Evolutionary conservation across 2,888 invertebrate species (phyloP), one percentile per base, ranked within the genome.

Genomic region (Escarpia spicata): DNA sequence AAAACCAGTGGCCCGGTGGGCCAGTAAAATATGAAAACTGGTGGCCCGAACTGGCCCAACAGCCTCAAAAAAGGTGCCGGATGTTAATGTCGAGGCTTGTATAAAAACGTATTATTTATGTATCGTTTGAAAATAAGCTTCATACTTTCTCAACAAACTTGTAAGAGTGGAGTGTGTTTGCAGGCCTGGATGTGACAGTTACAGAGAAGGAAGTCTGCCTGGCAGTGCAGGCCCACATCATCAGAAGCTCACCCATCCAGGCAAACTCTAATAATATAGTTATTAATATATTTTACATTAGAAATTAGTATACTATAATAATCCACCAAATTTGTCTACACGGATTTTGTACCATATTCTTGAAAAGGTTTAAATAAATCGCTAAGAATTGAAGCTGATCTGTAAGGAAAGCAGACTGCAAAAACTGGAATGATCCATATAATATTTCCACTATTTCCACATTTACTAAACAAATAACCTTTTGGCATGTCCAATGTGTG

Each of bases 201-300:
- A 43, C 91, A 37, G 91, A 91, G 3, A 44, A 10, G 43, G 91
- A 91, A 9, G 19, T 91, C 26, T 91, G 44, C 8, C 91, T 91
- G 12, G 91, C 44, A 43, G 43, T 91, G 43, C 91, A 91, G 91
- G 91, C 91, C 44, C 91, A 91, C 91, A 43, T 43, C 26, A 91
- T 91, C 44, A 43, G 91, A 26, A 43, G 43, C 44, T 44, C 91
- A 19, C 91, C 91, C 19, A 44, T 91, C 91, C 43, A 43, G 91
- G 91, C 26, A 91, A 91, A 43, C 31, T 19, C 4, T 91, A 91
- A 43, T 37, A 37, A 43, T 37, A 44, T 4, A 91, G 15, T 91
- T 15, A 43, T 44, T 91, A 37, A 6, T 31, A 10, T 90, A 10
- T 90, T 37, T 19, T 43, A 19, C 31, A 15, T 43, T 43, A 91